These are phyloP conservation scores for Ridgeia piscesae DNA, from an alignment of 1,140 invertebrate species.

Conservation along the genomic window DNA sequence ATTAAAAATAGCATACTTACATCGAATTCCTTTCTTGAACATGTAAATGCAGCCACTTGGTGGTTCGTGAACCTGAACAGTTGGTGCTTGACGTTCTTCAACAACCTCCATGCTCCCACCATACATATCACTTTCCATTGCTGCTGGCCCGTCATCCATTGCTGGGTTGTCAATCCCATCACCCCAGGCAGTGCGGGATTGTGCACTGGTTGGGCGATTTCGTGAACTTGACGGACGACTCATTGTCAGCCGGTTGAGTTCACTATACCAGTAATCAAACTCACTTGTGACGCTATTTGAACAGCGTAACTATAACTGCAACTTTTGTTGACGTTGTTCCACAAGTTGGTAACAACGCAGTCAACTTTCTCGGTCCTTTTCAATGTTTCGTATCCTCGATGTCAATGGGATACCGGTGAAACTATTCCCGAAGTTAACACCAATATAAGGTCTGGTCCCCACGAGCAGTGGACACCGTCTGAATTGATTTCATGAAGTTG, in stretches of 20 bases:
- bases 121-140: constrained; percentile 41
- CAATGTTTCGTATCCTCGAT: constrained; percentile 3
- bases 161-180: constrained; percentile 33
- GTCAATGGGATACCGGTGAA: constrained; percentile 3
- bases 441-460: background rate
- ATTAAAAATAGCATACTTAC: constrained; percentile 42
- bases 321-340: constrained; percentile 10
- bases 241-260: background rate
- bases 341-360: background rate
- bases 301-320: constrained; percentile 4
- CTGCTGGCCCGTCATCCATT: constrained; percentile 36
- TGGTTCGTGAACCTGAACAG: constrained; percentile 1
- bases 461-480: background rate
- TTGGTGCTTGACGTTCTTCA: constrained; percentile 16
- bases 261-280: background rate
- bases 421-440: background rate
- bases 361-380: background rate
- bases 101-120: constrained; percentile 28
- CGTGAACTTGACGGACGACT: constrained; percentile 10
- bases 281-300: constrained; percentile 19
- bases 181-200: constrained; percentile 48
- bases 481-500: background rate
- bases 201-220: constrained; percentile 43
- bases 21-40: constrained; percentile 44
- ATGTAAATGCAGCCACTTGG: constrained; percentile 34